phyloP scores from a whole-genome alignment of 2,888 invertebrate species.

The Machimus atricapillus region DNA sequence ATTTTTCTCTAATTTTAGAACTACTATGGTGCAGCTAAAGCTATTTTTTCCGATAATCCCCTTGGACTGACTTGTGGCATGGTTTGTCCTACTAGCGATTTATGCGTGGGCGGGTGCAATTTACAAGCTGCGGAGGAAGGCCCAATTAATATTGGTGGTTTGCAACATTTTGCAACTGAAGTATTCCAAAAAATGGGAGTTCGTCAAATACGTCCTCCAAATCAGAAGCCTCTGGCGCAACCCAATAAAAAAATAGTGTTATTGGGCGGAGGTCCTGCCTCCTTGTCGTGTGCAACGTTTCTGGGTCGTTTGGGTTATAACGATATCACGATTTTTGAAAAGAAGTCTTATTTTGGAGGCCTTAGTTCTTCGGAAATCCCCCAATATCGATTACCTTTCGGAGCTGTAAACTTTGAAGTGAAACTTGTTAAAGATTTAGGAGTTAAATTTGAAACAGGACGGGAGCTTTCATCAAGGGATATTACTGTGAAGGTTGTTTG shows the following conservation, averaged over 20 bases:
- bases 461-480: conserved; percentile 74
- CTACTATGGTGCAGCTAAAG: conserved; percentile 96
- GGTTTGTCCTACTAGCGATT: conserved; percentile 98
- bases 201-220: conserved; percentile 83
- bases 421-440: conserved; percentile 90
- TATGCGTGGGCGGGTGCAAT: conserved; percentile 98
- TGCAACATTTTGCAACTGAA: conserved; percentile 97
- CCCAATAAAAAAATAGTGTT: conserved; percentile 75
- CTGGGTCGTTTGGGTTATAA: conserved; percentile 92
- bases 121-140: conserved; percentile 96
- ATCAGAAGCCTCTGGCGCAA: conserved; percentile 64
- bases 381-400: conserved; percentile 92
- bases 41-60: conserved; percentile 97
- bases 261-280: conserved; percentile 95
- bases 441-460: conserved; percentile 82
- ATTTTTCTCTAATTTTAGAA: conserved; percentile 69
- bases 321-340: conserved; percentile 92
- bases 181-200: conserved; percentile 95
- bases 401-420: conserved; percentile 92
- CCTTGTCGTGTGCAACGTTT: conserved; percentile 95
- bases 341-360: conserved; percentile 85
- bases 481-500: conserved; percentile 71
- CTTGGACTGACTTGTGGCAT: conserved; percentile 94
- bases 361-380: conserved; percentile 96
- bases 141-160: conserved; percentile 96